Conservation (phyloP, 2,888 invertebrate species). For the Cotesia congregata region DNA sequence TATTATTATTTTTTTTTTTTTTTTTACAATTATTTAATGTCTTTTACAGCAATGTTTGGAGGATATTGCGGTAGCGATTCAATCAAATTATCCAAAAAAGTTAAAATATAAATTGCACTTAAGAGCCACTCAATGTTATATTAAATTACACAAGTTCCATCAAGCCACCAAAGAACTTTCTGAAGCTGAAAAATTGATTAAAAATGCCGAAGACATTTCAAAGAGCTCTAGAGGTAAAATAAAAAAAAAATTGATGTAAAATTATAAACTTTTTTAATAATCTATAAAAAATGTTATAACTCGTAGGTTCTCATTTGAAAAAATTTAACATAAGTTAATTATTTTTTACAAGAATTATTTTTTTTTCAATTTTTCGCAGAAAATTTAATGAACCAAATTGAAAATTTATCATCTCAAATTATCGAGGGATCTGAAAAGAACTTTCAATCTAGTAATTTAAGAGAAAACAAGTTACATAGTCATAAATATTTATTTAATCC, state of each 20-base stretch:
- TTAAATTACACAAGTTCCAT: slow-evolving; percentile 71
- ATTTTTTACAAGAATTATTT: background rate
- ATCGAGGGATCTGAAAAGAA: background rate
- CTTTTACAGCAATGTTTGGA: slow-evolving; percentile 71
- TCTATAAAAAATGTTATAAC: slow-evolving; percentile 14
- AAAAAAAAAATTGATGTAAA: slow-evolving; percentile 58
- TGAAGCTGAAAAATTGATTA: slow-evolving; percentile 43
- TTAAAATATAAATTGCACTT: slow-evolving; percentile 77
- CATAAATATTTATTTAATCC: slow-evolving; percentile 61
- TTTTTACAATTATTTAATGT: slow-evolving; percentile 36
- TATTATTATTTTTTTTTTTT: slow-evolving; percentile 35
- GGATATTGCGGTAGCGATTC: slow-evolving; percentile 76
- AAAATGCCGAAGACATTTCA: slow-evolving; percentile 46
- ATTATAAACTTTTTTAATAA: background rate
- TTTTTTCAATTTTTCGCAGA: background rate
- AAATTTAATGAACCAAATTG: slow-evolving; percentile 16
- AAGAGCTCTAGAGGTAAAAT: slow-evolving; percentile 44
- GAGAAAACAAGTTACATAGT: slow-evolving; percentile 13
- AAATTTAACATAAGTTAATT: background rate
- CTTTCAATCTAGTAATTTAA: background rate
- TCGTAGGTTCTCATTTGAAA: background rate
- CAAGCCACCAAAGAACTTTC: slow-evolving; percentile 64
- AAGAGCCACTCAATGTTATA: slow-evolving; percentile 77
- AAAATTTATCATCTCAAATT: background rate
- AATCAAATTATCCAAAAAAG: slow-evolving; percentile 76